Evolutionary conservation across 2,113 vertebrate genomes (phyloP).

Genomic region (Pterocles orientalis): DNA sequence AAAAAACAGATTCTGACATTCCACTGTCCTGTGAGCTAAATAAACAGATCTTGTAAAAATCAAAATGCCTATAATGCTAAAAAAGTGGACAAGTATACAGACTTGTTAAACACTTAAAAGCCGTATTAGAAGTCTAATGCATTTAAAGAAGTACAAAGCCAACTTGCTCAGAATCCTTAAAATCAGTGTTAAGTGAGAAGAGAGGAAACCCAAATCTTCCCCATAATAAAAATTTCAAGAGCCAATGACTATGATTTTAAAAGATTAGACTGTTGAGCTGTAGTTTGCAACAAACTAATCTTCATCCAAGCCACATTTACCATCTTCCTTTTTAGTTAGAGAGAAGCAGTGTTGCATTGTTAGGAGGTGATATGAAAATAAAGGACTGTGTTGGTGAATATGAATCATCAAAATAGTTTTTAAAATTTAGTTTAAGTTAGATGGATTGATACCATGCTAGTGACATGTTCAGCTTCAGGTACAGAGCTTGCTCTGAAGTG

Average conservation of each 20-base stretch:
- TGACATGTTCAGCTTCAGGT: not conserved
- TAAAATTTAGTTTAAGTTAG: not conserved
- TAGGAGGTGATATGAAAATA: not conserved
- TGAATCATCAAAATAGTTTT: not conserved
- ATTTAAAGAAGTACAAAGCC: not conserved
- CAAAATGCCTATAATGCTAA: not conserved
- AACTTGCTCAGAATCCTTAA: not conserved
- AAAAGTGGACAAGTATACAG: not conserved
- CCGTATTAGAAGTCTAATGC: not conserved
- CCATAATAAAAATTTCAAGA: not conserved
- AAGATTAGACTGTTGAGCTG: not conserved
- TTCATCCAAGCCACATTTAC: not conserved
- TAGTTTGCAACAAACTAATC: not conserved
- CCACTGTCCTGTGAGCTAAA: not conserved
- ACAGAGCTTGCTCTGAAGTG: not conserved
- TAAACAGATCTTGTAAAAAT: not conserved
- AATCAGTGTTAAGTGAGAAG: not conserved
- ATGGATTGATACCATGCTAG: not conserved
- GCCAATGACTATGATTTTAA: not conserved
- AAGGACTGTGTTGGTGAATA: not conserved
- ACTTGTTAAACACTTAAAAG: not conserved
- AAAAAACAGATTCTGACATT: not conserved
- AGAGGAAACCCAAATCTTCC: not conserved
- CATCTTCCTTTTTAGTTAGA: not conserved
- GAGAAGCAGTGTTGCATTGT: not conserved